Percentiles rank a stretch among this genome's conserved stretches.
Evolutionary conservation across 2,113 vertebrate species (phyloP).

Genomic region (Hyaena hyaena): DNA sequence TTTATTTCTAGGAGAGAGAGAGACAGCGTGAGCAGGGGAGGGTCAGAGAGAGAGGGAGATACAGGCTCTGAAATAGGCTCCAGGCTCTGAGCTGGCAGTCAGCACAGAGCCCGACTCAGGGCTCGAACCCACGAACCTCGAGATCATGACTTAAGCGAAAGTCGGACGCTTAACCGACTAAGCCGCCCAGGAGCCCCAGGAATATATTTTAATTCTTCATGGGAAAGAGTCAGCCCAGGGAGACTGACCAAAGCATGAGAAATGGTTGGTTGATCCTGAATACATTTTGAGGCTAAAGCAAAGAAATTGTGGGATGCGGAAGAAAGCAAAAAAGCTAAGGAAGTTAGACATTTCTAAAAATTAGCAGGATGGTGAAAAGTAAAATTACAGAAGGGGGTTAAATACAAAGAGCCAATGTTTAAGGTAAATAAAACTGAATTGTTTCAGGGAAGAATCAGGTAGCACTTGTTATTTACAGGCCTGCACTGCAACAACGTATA

Average conservation of each 20-base stretch:
- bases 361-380: neutral
- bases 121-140: too few relatives aligned
- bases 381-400: neutral
- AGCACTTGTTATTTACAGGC: neutral
- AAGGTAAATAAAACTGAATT: neutral
- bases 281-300: neutral
- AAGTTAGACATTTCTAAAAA: neutral
- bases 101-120: too few relatives aligned
- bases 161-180: too few relatives aligned
- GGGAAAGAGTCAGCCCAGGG: neutral
- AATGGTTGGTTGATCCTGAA: neutral
- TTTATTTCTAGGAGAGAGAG: too few relatives aligned
- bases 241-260: neutral
- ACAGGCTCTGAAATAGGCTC: too few relatives aligned
- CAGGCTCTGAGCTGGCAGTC: too few relatives aligned
- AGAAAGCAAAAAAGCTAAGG: constrained; percentile 1
- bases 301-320: neutral
- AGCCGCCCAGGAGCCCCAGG: too few relatives aligned
- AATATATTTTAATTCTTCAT: neutral
- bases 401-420: constrained; percentile 10
- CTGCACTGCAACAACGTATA: neutral
- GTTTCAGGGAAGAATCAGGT: neutral
- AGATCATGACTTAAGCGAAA: too few relatives aligned
- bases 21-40: too few relatives aligned
- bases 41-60: too few relatives aligned